A percentile compares a stretch with the other conserved stretches of the same genome.
phyloP scores from a whole-genome alignment of 2,888 invertebrate genomes.

The Melipona beecheii region DNA sequence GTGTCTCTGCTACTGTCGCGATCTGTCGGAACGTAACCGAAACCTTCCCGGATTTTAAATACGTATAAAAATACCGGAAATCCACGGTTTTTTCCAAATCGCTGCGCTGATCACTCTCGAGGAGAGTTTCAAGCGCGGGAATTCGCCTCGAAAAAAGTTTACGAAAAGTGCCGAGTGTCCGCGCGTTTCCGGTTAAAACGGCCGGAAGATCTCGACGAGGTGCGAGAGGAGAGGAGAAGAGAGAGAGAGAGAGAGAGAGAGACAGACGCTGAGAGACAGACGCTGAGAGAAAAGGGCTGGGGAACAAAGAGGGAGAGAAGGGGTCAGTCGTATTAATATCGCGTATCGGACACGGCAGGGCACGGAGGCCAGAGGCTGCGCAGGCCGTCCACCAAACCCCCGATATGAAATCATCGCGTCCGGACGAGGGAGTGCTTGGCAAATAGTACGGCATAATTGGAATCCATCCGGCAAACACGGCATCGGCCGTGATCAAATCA shows the following conservation, averaged over 20 bases:
- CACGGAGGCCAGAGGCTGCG: conserved; percentile 62
- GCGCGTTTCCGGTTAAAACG: too few species aligned
- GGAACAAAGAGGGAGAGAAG: conserved; percentile 23
- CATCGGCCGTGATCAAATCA: conserved; percentile 78
- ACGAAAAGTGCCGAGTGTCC: too few species aligned
- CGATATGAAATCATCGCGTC: conserved; percentile 81
- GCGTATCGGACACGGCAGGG: conserved; percentile 78
- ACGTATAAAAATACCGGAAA: too few species aligned
- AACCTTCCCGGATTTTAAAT: background rate
- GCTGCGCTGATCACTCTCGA: too few species aligned
- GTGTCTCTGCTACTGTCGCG: background rate
- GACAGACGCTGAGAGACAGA: too few species aligned
- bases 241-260: too few species aligned
- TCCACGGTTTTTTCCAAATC: too few species aligned
- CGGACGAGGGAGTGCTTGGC: conserved; percentile 81
- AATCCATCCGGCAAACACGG: conserved; percentile 81
- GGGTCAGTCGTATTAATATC: conserved; percentile 82
- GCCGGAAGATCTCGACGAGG: too few species aligned
- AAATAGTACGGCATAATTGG: conserved; percentile 83
- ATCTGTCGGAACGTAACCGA: background rate
- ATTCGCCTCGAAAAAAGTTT: too few species aligned
- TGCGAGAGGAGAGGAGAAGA: too few species aligned
- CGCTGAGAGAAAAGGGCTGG: too few species aligned
- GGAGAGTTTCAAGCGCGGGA: too few species aligned
- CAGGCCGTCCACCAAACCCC: conserved; percentile 63